A percentile compares a stretch with the other conserved stretches of the same genome.
These are phyloP conservation scores for zebrafish (Danio rerio) DNA, from an alignment of 2,113 vertebrate species.

Conservation along the genomic window GRCz12tu NC_133196.1:44231001-44231500, in stretches of 20 bases:
- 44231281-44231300: constrained; percentile 69
- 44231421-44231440: neutral
- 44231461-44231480: neutral
- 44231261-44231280: constrained; percentile 69
- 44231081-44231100: no score
- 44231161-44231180: no score
- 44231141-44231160: no score
- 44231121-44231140: no score
- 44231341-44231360: constrained; percentile 51
- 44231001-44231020: no score
- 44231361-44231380: constrained; percentile 47
- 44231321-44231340: constrained; percentile 58
- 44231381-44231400: neutral
- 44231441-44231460: constrained; percentile 8
- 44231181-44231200: constrained; percentile 49
- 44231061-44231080: no score
- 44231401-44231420: neutral
- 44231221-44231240: constrained; percentile 68
- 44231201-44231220: constrained; percentile 73
- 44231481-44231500: neutral
- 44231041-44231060: no score
- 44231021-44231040: no score
- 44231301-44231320: constrained; percentile 60
- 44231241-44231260: constrained; percentile 75
- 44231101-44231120: no score